Evolutionary conservation across 2,113 vertebrate genomes (phyloP).

Genomic region (Otus sunia): DNA sequence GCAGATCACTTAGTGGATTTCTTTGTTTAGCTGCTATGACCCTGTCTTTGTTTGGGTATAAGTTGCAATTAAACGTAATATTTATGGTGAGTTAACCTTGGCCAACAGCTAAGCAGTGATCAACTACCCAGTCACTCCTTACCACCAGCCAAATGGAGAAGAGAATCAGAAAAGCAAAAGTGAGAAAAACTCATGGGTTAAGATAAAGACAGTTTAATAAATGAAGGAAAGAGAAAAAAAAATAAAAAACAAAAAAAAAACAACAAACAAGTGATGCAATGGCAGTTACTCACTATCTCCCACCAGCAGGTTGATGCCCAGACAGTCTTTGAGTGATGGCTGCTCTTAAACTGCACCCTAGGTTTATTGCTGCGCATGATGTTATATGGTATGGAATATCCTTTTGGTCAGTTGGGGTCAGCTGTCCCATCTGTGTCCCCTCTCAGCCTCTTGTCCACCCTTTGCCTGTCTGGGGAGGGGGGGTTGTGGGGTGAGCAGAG

Average conservation of each 20-base stretch:
- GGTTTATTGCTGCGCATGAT: neutral
- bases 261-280: neutral
- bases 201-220: neutral
- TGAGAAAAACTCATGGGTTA: neutral
- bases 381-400: neutral
- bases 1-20: neutral
- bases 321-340: neutral
- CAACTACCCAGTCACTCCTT: neutral
- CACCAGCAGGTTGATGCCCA: neutral
- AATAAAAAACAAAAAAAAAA: neutral
- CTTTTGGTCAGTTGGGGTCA: accelerated
- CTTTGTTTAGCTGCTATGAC: neutral
- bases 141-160: neutral
- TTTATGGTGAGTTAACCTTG: neutral
- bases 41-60: neutral
- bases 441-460: neutral
- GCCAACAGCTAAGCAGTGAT: neutral
- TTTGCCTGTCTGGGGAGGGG: accelerated
- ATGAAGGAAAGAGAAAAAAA: neutral
- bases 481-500: accelerated
- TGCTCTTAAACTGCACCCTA: neutral
- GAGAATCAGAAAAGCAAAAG: neutral
- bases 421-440: accelerated
- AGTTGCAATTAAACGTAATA: neutral
- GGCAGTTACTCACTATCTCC: neutral